Base-by-base conservation (phyloP, 2,888 invertebrate species). In the Napeogenes sylphis region DNA sequence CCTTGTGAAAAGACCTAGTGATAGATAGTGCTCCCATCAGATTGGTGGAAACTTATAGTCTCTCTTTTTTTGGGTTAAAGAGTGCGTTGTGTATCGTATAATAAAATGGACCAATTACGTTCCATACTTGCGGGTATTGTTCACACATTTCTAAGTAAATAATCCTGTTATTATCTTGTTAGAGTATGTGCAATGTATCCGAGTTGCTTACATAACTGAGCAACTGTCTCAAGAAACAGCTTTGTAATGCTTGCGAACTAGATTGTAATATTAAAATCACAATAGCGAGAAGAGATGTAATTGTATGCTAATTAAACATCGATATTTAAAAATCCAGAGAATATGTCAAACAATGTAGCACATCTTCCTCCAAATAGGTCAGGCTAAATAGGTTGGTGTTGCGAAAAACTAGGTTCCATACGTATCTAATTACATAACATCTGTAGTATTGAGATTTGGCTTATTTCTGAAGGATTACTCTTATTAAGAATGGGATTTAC, bases 101-200 rank as follows among this genome's bases (percentile, higher is more conserved):
- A 21, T 21, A 21, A 21, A 21, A 21, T 21, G 21, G 21, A 1
- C 21, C 21, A 21, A 21, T 33, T 56, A n/a, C 33, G 45, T 47
- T 47, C 5, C 38, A 42, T 51, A 51, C 12, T 30, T 30, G 6
- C 10, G 6, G 21, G 21, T 51, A 10, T n/a, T n/a, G 47, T 51
- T 51, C 51, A 30, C 51, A 51, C 14, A 47, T 4, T 55, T 33
- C 53, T 58, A 58, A 60, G 56, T 56, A 63, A 59, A 63, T 65
- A 63, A 68, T 70, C 64, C 63, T 63, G 60, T 64, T 68, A 68
- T 47, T 55, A 58, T 54, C 42, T 57, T 56, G 61, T 61, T 56
- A 58, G 57, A 13, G 47, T 58, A 57, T 45, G 65, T 64, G 53
- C 58, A 60, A 46, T 56, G 61, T 45, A 51, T 58, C 10, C 30